These are phyloP conservation scores for Mesitornis unicolor DNA, from an alignment of 2,113 vertebrate genomes.

Conservation along the genomic window DNA sequence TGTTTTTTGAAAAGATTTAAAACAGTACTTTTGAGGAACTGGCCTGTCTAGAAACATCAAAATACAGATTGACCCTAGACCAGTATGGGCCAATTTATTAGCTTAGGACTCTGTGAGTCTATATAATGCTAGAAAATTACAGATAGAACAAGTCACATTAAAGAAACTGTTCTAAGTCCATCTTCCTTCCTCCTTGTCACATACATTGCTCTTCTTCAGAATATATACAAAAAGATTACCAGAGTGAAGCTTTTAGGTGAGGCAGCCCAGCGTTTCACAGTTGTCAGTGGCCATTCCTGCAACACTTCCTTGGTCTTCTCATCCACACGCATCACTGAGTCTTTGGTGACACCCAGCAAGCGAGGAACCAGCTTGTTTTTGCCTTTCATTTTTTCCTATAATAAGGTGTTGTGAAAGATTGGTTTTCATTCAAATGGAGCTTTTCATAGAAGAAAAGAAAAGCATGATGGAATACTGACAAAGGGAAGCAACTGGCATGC, in stretches of 20 bases:
- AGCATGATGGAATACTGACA: background rate
- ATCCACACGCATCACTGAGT: slow-evolving; percentile 98
- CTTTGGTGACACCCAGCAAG: slow-evolving; percentile 95
- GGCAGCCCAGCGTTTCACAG: slow-evolving; percentile 98
- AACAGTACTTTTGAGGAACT: background rate
- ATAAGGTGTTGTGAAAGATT: background rate
- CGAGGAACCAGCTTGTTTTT: slow-evolving; percentile 97
- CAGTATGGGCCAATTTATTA: background rate
- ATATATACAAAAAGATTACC: slow-evolving; percentile 71
- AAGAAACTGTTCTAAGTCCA: background rate
- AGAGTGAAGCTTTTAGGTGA: slow-evolving; percentile 98
- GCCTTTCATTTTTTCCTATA: slow-evolving; percentile 98
- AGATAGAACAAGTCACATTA: background rate
- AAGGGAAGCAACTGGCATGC: background rate
- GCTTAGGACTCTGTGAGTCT: background rate
- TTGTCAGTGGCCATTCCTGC: slow-evolving; percentile 98
- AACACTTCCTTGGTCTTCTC: slow-evolving; percentile 98
- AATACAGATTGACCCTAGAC: background rate
- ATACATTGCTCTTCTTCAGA: background rate
- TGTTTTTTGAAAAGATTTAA: background rate
- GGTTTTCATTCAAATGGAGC: background rate
- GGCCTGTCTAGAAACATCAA: background rate
- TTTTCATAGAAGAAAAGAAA: background rate
- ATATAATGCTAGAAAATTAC: background rate
- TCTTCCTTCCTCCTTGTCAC: background rate